Base-by-base conservation (phyloP, 2,113 vertebrate species). In the Boleophthalmus pectinirostris region DNA sequence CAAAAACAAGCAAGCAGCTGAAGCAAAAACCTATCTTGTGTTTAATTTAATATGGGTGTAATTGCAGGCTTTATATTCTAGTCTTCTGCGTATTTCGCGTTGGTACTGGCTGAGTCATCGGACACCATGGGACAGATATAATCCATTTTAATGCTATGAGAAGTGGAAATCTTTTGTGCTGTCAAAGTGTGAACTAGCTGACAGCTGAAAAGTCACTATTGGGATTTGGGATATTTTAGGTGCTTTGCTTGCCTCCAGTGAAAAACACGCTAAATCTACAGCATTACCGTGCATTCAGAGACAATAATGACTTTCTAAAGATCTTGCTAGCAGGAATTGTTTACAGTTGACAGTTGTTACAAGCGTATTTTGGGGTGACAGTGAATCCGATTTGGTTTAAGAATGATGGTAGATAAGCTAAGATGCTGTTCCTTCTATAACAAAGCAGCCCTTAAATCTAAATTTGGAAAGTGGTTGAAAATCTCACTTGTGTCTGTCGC, bases 401-500 rank as follows among this genome's bases (percentile, higher is more conserved):
- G 45, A 82, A 67, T 54, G 74, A 81, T 72, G 73, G 65, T 3
- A 3, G 25, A 25, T 25, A 84, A 82, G 69, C 79, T 79, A 86
- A 86, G 15, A 85, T 81, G 65, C 84, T 82, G 80, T 73, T 60
- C 80, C 81, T 88, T 84, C 77, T 77, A 81, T 81, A 70, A 70
- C 33, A 85, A 81, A 85, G 75, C 57, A 6, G 70, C 77, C 76
- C 88, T 90, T 79, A 84, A 81, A 80, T 80, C 74, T 77, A 82
- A 85, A 87, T 82, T 77, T 85, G 63, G 78, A 69, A 68, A 78
- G 70, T 57, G 23, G 20, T 79, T 70, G 72, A 77, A 87, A 81
- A 85, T 80, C 83, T 85, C 81, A 72, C 86, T 90, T 68, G 77
- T 83, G 85, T 84, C 85, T 74, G 80, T 86, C 89, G 81, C 85